phyloP scores from a whole-genome alignment of 2,888 invertebrate genomes.

The Erpobdella octoculata region DNA sequence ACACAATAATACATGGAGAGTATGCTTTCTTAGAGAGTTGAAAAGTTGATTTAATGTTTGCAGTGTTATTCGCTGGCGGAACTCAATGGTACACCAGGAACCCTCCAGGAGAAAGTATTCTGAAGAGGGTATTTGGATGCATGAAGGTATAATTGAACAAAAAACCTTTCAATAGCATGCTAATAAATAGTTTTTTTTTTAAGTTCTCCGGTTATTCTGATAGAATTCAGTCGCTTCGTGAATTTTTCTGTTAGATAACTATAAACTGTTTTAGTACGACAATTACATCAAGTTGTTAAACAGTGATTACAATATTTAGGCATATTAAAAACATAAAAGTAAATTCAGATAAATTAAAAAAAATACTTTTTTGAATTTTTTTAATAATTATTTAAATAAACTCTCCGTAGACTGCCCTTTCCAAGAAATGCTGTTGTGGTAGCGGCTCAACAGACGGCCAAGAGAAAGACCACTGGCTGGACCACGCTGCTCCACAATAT shows the following conservation, averaged over 20 bases:
- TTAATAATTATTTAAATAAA: background rate
- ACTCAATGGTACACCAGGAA: constrained; percentile 68
- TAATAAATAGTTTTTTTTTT: too few relatives aligned
- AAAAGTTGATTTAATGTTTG: background rate
- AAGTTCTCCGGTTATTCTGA: too few relatives aligned
- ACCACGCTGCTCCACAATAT: constrained; percentile 74
- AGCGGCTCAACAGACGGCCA: background rate
- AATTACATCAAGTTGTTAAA: too few relatives aligned
- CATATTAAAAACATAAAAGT: too few relatives aligned
- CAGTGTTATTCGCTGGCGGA: constrained; percentile 75
- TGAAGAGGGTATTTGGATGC: constrained; percentile 64
- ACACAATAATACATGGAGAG: background rate
- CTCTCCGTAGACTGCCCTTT: background rate
- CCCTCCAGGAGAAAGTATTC: constrained; percentile 73
- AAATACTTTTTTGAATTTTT: too few relatives aligned
- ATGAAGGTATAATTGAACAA: constrained; percentile 34
- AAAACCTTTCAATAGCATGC: too few relatives aligned
- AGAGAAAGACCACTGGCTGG: constrained; percentile 70
- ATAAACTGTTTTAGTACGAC: too few relatives aligned
- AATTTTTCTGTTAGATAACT: too few relatives aligned
- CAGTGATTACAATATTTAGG: too few relatives aligned
- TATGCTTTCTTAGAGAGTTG: background rate
- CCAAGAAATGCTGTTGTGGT: constrained; percentile 8
- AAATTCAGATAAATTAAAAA: too few relatives aligned
- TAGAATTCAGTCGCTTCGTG: too few relatives aligned